Evolutionary conservation across 2,797 vertebrate genomes (phyloP), one percentile per base, ranked within the genome.

Genomic region (Gorsachius magnificus): DNA sequence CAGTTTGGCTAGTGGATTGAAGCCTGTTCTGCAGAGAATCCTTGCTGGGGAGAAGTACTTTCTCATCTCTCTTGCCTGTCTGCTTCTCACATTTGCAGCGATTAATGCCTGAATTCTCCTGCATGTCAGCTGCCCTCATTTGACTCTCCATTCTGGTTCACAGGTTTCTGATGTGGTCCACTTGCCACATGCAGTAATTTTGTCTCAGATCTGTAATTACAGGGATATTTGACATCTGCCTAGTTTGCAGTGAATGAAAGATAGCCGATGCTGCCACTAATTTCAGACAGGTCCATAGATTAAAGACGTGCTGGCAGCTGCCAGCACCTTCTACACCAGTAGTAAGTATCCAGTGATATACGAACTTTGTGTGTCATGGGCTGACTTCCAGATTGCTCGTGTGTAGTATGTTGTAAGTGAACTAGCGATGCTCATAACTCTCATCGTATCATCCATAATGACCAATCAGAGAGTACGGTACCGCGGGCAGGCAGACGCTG

Each of bases 331-430:
- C 84, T 53, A 1, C 57, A 0, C 16, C 3, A 8, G 64, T 16
- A 43, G 46, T 31, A 25, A 33, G 41, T 29, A 13, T 2, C 36
- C 51, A 9, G n/a, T 17, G 65, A 45, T 21, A 9, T 0, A 8
- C 0, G 50, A 50, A 3, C 31, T 54, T 9, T 11, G 2, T 1
- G 66, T 58, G 74, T 17, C 53, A 0, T 2, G 29, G 54, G 2
- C 54, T 2, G 15, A n/a, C 46, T 53, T 6, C 68, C 50, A 4
- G 1, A 2, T 6, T 0, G 7, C 63, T 35, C 60, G 0, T 31
- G 2, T 33, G 63, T 5, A 9, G 82, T 20, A 8, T 14, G 38
- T 0, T 60, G 18, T 13, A 6, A 57, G 43, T 20, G 90, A 7
- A 7, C 19, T 5, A 15, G 64, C 3, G 45, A 20, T 61, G 88